These are phyloP conservation scores for Nephotettix cincticeps DNA, from an alignment of 1,140 invertebrate genomes.

Conservation along the genomic window DNA sequence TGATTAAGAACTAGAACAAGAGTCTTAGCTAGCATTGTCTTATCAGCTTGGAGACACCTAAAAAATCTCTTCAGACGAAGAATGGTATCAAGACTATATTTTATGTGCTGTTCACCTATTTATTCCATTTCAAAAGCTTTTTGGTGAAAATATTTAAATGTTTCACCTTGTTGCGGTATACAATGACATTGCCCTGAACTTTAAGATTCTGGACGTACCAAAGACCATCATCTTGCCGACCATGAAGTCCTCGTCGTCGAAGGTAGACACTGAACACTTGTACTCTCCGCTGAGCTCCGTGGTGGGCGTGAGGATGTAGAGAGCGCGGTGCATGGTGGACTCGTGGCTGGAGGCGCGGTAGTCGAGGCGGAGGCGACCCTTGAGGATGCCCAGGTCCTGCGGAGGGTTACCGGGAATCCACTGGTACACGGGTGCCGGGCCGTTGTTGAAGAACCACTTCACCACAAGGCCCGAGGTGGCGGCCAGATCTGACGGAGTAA, in stretches of 20 bases:
- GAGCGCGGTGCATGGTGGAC: conserved; percentile 68
- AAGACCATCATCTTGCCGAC: conserved; percentile 72
- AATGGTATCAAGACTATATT: no score
- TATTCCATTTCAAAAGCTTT: no score
- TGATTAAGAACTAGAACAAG: no score
- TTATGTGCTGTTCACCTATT: no score
- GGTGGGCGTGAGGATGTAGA: conserved; percentile 69
- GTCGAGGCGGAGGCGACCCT: conserved; percentile 65
- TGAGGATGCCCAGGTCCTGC: conserved; percentile 50
- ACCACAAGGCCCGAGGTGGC: conserved; percentile 62
- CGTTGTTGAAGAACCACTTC: conserved; percentile 74
- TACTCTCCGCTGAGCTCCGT: conserved; percentile 73
- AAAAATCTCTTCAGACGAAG: no score
- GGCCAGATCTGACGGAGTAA: conserved; percentile 54
- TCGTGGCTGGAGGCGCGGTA: conserved; percentile 65
- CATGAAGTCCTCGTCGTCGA: conserved; percentile 62
- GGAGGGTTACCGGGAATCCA: conserved; percentile 61
- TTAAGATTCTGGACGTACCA: no score
- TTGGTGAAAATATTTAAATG: no score
- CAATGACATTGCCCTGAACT: no score
- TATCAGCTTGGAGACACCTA: no score
- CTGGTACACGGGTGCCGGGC: conserved; percentile 67
- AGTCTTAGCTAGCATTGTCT: no score
- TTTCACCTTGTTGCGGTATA: no score
- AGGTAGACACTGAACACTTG: conserved; percentile 75